Percentiles rank a stretch among this genome's conserved stretches.
phyloP scores from a whole-genome alignment of 2,797 vertebrate species.

The Enteromius radiatus region DNA sequence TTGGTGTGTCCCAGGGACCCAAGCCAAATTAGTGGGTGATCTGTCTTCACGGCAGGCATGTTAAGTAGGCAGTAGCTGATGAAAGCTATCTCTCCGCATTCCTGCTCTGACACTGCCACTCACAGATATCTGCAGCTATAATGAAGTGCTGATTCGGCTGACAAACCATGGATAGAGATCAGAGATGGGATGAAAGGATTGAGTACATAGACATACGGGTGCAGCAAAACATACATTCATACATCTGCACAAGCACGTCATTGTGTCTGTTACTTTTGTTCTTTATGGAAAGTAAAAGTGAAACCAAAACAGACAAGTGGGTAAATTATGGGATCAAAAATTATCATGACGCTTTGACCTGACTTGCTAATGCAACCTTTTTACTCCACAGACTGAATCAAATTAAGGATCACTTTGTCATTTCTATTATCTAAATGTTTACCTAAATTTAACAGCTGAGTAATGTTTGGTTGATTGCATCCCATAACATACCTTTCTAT shows the following conservation, averaged over 20 bases:
- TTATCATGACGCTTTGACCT: background rate
- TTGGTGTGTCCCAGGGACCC: constrained; percentile 18
- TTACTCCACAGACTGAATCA: background rate
- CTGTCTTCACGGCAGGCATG: constrained; percentile 38
- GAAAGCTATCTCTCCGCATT: constrained; percentile 51
- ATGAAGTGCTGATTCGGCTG: constrained; percentile 40
- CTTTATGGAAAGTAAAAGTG: background rate
- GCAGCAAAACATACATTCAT: background rate
- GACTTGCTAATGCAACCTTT: background rate
- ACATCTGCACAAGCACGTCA: background rate
- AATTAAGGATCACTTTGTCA: background rate
- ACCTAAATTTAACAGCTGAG: background rate
- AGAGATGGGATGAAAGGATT: constrained; percentile 15
- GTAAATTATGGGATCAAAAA: no score
- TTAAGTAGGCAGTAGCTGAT: constrained; percentile 35
- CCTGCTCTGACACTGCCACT: constrained; percentile 36
- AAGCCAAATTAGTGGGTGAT: constrained; percentile 14
- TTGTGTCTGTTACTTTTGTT: background rate
- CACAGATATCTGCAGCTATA: constrained; percentile 23
- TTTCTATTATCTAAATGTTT: background rate
- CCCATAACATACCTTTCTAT: no score
- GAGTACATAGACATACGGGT: background rate
- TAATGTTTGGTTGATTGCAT: background rate
- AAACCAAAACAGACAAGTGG: background rate
- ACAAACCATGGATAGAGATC: constrained; percentile 31